These are phyloP conservation scores for Crypturellus tataupa DNA, from an alignment of 2,797 vertebrate genomes.

Conservation along the genomic window DNA sequence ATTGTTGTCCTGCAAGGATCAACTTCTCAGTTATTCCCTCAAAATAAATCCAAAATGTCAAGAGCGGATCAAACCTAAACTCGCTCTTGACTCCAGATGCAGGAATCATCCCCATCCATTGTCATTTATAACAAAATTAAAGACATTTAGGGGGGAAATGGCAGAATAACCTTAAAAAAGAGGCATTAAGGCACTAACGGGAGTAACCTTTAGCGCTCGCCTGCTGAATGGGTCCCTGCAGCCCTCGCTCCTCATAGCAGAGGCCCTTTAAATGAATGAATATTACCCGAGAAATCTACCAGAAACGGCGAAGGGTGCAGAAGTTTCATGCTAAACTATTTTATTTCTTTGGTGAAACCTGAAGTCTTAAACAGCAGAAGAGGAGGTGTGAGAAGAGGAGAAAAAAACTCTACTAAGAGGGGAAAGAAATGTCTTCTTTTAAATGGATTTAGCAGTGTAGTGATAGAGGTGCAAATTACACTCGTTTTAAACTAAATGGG, in stretches of 20 bases:
- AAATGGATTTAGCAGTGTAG: conserved; percentile 18
- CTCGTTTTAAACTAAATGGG: conserved; percentile 38
- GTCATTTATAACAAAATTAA: conserved; percentile 55
- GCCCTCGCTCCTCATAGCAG: conserved; percentile 14
- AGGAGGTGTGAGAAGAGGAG: background rate
- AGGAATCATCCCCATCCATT: background rate
- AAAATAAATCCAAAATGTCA: background rate
- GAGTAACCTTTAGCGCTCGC: conserved; percentile 70
- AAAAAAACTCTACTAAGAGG: background rate
- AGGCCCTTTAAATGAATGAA: conserved; percentile 18
- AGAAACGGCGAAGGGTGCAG: background rate
- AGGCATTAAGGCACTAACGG: conserved; percentile 50
- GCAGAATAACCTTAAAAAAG: conserved; percentile 57
- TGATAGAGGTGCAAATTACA: background rate
- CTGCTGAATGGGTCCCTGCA: conserved; percentile 32
- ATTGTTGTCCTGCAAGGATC: background rate
- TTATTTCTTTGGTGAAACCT: background rate
- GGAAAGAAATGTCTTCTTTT: conserved; percentile 38
- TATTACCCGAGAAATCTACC: background rate
- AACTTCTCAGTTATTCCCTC: background rate
- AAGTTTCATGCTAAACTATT: conserved; percentile 51
- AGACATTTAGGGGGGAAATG: conserved; percentile 16
- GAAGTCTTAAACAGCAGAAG: background rate
- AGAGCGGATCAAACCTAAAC: background rate
- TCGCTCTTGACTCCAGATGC: background rate